These are phyloP conservation scores for Atrichornis clamosus DNA, from an alignment of 2,113 vertebrate genomes.

Conservation along the genomic window DNA sequence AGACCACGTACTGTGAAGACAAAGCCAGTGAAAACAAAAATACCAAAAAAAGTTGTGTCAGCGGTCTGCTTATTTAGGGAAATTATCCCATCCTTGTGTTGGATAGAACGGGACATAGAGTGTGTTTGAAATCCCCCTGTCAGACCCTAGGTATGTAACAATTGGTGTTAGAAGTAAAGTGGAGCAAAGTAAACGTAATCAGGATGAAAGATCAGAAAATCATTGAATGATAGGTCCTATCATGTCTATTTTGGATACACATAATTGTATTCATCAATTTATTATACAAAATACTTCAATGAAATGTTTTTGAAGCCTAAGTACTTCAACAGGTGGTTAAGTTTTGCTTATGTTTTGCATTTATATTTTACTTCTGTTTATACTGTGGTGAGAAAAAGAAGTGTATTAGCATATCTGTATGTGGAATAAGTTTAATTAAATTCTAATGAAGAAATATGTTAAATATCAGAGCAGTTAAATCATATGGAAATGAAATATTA, in stretches of 20 bases:
- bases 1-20: not conserved
- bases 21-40: not conserved
- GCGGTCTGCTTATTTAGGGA: not conserved
- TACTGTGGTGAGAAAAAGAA: slow-evolving; percentile 6
- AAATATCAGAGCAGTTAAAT: slow-evolving; percentile 7
- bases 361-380: slow-evolving; percentile 14
- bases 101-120: not conserved
- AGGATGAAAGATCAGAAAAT: not conserved
- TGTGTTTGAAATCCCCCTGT: not conserved
- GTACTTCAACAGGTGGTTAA: not conserved
- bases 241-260: not conserved
- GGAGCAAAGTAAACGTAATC: not conserved
- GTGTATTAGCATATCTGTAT: not conserved
- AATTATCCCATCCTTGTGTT: not conserved
- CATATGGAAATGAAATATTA: not conserved
- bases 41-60: not conserved
- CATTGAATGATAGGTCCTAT: not conserved
- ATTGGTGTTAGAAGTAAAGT: not conserved
- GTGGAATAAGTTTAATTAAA: slow-evolving; percentile 3
- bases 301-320: not conserved
- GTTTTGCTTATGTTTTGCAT: slow-evolving; percentile 22
- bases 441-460: slow-evolving; percentile 20
- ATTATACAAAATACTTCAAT: not conserved
- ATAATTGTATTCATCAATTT: not conserved
- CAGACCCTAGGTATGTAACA: not conserved